A percentile compares a stretch with the other conserved stretches of the same genome.
These are phyloP conservation scores for Ectemnius cavifrons DNA, from an alignment of 2,888 invertebrate genomes.

Conservation along the genomic window DNA sequence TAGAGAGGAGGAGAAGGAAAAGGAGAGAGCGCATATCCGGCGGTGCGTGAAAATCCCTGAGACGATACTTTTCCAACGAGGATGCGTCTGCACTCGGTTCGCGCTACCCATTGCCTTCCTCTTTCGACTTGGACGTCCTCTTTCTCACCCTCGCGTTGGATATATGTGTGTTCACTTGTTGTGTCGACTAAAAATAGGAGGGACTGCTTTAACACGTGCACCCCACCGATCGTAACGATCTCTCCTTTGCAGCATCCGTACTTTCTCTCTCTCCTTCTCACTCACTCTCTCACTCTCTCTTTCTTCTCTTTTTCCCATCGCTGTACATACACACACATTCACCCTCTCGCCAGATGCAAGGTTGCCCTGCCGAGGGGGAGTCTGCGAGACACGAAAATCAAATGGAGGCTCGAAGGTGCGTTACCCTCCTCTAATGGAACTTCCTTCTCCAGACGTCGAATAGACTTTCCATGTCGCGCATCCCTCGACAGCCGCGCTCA, in stretches of 20 bases:
- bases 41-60: slow-evolving; percentile 45
- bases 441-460: slow-evolving; percentile 14
- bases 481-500: too few species aligned
- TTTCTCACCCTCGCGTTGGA: background rate
- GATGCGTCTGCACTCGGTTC: slow-evolving; percentile 16
- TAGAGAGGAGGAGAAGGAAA: background rate
- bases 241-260: background rate
- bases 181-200: slow-evolving; percentile 65
- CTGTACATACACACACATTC: too few species aligned
- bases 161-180: slow-evolving; percentile 46
- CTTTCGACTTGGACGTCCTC: background rate
- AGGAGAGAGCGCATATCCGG: slow-evolving; percentile 18
- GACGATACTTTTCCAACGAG: slow-evolving; percentile 34
- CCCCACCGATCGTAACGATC: slow-evolving; percentile 49
- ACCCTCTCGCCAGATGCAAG: slow-evolving; percentile 46
- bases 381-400: background rate
- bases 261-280: too few species aligned
- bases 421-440: background rate
- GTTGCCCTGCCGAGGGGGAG: slow-evolving; percentile 24
- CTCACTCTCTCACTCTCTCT: too few species aligned
- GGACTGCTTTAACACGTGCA: slow-evolving; percentile 62
- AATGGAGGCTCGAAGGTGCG: slow-evolving; percentile 24
- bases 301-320: too few species aligned
- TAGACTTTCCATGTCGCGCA: slow-evolving; percentile 10
- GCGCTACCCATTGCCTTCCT: slow-evolving; percentile 29